phyloP scores from a whole-genome alignment of 2,888 invertebrate species.

The Odontocolon sp. region DNA sequence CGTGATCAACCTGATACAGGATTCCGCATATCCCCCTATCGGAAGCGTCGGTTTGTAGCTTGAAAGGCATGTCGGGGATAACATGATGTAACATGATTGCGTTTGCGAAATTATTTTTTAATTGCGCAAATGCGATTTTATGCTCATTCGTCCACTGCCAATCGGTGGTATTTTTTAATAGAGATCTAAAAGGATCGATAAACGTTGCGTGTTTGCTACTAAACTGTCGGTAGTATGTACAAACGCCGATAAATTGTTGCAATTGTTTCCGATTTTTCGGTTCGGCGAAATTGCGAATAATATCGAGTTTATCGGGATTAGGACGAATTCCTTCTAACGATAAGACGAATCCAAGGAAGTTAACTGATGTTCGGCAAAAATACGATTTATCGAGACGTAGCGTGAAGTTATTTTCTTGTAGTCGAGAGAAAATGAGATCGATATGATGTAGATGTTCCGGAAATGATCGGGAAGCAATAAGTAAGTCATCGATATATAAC shows the following conservation, averaged over 20 bases:
- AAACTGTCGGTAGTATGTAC: conserved; percentile 39
- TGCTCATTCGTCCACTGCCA: conserved; percentile 53
- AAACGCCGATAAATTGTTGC: conserved; percentile 46
- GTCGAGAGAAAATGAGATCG: conserved; percentile 52
- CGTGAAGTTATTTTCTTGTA: conserved; percentile 49
- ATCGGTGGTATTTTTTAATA: conserved; percentile 13
- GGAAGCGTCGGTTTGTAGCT: conserved; percentile 50
- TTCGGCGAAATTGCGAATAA: conserved; percentile 61
- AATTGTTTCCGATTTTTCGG: conserved; percentile 65
- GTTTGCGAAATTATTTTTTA: conserved; percentile 42
- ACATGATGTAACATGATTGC: conserved; percentile 50
- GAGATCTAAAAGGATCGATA: conserved; percentile 33
- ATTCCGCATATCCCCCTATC: conserved; percentile 51
- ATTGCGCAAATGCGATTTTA: conserved; percentile 34
- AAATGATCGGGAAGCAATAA: conserved; percentile 57
- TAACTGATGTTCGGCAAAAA: conserved; percentile 62
- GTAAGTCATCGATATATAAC: conserved; percentile 51
- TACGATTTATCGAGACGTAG: conserved; percentile 62
- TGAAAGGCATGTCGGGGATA: conserved; percentile 11
- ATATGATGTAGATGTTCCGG: conserved; percentile 63
- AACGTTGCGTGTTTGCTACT: not conserved
- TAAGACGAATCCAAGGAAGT: conserved; percentile 59
- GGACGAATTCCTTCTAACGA: conserved; percentile 20
- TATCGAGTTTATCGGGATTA: conserved; percentile 36
- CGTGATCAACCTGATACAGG: conserved; percentile 52